Conservation (phyloP, 2,113 vertebrate species). For the Macquaria australasica region DNA sequence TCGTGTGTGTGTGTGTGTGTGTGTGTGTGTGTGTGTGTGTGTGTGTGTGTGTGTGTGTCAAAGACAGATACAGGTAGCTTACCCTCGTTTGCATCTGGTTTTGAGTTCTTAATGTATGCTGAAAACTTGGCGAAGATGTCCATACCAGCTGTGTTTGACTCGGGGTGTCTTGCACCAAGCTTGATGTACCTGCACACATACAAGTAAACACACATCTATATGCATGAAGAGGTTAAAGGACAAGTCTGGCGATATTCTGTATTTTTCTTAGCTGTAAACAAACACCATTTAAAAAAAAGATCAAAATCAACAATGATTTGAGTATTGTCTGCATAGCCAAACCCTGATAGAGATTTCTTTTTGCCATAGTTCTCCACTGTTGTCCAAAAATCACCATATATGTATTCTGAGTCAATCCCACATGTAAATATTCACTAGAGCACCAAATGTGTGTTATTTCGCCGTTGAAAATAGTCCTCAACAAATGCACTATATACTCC, state of each 20-base stretch:
- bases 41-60: background rate
- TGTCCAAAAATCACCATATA: background rate
- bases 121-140: constrained; percentile 99
- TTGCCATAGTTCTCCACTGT: background rate
- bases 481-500: no score
- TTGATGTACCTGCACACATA: constrained; percentile 86
- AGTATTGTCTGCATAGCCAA: background rate
- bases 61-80: constrained; percentile 35
- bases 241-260: background rate
- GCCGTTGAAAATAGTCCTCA: no score
- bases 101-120: constrained; percentile 97
- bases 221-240: background rate
- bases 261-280: background rate
- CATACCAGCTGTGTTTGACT: constrained; percentile 98
- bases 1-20: background rate
- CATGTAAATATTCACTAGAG: no score
- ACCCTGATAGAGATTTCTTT: background rate
- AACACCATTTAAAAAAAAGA: background rate
- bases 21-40: background rate
- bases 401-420: no score
- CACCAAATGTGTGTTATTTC: no score
- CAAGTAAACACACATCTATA: background rate
- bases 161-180: constrained; percentile 94
- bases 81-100: constrained; percentile 97
- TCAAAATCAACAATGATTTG: no score